Percentiles rank a stretch among this genome's conserved stretches.
These are phyloP conservation scores for Elachura formosa DNA, from an alignment of 2,113 vertebrate genomes.

Conservation along the genomic window DNA sequence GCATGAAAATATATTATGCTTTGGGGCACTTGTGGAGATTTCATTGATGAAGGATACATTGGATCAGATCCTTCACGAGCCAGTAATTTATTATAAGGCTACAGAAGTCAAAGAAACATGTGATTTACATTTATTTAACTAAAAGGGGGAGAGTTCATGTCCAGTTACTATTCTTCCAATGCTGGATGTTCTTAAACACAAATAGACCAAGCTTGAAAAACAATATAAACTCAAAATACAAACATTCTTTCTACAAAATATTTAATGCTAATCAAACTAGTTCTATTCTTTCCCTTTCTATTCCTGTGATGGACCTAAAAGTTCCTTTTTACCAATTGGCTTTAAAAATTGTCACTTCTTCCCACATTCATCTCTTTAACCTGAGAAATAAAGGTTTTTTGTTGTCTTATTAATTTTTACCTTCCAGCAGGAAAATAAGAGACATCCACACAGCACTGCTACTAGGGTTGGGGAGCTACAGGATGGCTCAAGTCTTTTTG, in stretches of 20 bases:
- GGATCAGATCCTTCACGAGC: not conserved
- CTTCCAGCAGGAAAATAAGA: not conserved
- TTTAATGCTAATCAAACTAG: not conserved
- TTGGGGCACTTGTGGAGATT: not conserved
- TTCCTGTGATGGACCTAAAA: not conserved
- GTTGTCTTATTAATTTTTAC: not conserved
- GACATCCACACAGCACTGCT: not conserved
- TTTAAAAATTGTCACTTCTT: not conserved
- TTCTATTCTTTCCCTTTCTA: not conserved
- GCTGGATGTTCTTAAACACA: not conserved
- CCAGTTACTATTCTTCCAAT: not conserved
- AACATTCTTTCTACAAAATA: not conserved
- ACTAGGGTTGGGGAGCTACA: not conserved
- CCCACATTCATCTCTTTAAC: not conserved
- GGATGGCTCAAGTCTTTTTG: not conserved
- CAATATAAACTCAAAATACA: not conserved
- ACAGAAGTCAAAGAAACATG: not conserved
- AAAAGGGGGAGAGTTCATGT: not conserved
- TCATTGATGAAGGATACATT: slow-evolving; percentile 10
- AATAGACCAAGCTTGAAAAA: not conserved
- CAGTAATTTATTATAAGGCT: not conserved
- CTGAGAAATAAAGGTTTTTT: not conserved
- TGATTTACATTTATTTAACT: not conserved
- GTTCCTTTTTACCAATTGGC: not conserved
- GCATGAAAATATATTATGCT: slow-evolving; percentile 12